A percentile compares a stretch with the other conserved stretches of the same genome.
These are phyloP conservation scores for Rhegmatorhina hoffmannsi DNA, from an alignment of 2,113 vertebrate genomes.

Conservation along the genomic window DNA sequence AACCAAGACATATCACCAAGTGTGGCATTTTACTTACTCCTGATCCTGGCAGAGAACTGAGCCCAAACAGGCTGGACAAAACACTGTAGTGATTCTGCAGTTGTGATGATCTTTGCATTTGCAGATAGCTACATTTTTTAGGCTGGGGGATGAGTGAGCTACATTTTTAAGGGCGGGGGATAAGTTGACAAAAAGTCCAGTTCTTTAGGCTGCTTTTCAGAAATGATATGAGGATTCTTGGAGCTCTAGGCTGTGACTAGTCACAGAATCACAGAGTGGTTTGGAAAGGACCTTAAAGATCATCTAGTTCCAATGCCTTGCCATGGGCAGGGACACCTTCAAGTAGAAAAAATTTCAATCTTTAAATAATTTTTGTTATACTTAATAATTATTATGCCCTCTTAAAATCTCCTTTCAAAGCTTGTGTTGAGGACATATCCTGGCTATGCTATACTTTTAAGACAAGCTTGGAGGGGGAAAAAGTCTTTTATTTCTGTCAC, in stretches of 20 bases:
- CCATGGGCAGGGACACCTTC: neutral
- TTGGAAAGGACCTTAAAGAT: neutral
- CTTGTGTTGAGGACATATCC: neutral
- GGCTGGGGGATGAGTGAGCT: too few relatives aligned
- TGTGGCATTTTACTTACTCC: neutral
- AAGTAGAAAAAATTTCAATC: neutral
- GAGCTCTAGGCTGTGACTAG: neutral
- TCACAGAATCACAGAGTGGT: neutral
- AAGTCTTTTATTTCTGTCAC: neutral
- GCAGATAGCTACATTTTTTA: neutral
- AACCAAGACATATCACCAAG: neutral
- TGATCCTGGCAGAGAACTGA: neutral
- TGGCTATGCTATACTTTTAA: neutral
- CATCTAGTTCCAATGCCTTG: neutral
- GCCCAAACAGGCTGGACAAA: neutral
- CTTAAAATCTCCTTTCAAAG: neutral
- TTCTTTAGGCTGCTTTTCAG: neutral
- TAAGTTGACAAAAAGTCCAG: neutral
- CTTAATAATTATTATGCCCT: neutral
- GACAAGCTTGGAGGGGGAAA: fast-evolving
- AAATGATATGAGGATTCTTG: neutral
- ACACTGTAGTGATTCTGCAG: neutral
- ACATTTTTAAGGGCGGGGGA: neutral
- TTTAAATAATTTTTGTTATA: neutral
- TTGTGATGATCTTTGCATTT: neutral